A percentile compares a stretch with the other conserved stretches of the same genome.
Conservation (phyloP, 1,140 invertebrate genomes). For the Cotesia typhae region DNA sequence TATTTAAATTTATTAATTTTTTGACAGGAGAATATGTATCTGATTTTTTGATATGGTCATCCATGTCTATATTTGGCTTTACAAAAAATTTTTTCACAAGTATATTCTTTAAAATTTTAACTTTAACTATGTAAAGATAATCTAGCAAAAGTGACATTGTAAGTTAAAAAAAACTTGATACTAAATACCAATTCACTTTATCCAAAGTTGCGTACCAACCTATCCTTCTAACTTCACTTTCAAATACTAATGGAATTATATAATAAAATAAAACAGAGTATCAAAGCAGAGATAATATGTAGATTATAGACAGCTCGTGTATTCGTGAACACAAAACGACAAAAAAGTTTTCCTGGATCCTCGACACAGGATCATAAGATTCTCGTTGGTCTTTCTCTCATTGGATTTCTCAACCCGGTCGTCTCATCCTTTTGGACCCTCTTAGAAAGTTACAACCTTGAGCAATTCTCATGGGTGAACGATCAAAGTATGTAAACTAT, state of each 20-base stretch:
- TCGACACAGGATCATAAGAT: neutral
- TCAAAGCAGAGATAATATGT: neutral
- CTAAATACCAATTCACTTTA: too few relatives aligned
- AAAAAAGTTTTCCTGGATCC: slow-evolving; percentile 9
- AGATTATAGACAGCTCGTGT: slow-evolving; percentile 2
- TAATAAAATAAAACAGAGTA: neutral
- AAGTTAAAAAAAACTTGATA: too few relatives aligned
- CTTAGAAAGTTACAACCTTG: slow-evolving; percentile 38
- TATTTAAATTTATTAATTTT: too few relatives aligned
- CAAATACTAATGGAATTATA: slow-evolving; percentile 1
- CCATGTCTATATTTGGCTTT: too few relatives aligned
- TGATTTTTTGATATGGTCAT: too few relatives aligned
- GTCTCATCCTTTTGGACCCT: neutral
- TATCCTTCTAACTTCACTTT: neutral
- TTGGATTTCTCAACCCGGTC: slow-evolving; percentile 16
- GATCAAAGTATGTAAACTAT: slow-evolving; percentile 45
- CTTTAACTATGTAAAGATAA: too few relatives aligned
- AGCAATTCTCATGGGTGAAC: slow-evolving; percentile 38
- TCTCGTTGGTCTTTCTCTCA: slow-evolving; percentile 13
- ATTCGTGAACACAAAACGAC: neutral
- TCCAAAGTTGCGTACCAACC: neutral
- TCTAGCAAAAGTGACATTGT: too few relatives aligned
- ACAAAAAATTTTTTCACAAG: too few relatives aligned
- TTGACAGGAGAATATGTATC: too few relatives aligned
- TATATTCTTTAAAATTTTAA: too few relatives aligned